Percentiles rank a stretch among this genome's conserved stretches.
phyloP scores from a whole-genome alignment of 2,888 invertebrate species.

The Parnassius smintheus region DNA sequence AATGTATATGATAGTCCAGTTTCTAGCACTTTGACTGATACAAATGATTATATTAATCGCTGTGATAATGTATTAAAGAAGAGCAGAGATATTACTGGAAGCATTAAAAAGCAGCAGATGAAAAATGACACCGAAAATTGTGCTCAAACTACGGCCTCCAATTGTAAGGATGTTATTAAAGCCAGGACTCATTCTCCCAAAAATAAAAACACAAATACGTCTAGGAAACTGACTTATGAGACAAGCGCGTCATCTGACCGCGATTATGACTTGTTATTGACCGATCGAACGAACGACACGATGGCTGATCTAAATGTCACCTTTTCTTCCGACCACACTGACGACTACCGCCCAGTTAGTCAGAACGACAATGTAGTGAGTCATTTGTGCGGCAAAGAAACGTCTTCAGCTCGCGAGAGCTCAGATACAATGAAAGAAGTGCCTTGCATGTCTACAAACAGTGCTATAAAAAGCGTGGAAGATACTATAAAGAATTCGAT shows the following conservation, averaged over 20 bases:
- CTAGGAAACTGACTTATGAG: slow-evolving; percentile 61
- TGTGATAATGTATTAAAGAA: slow-evolving; percentile 62
- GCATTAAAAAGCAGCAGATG: slow-evolving; percentile 49
- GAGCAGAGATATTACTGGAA: slow-evolving; percentile 60
- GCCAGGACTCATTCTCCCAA: slow-evolving; percentile 55
- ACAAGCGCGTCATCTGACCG: slow-evolving; percentile 57
- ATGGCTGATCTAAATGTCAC: slow-evolving; percentile 73
- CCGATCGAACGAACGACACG: slow-evolving; percentile 75
- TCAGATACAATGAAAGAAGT: slow-evolving; percentile 30
- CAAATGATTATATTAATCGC: slow-evolving; percentile 58
- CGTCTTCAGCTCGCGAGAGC: slow-evolving; percentile 36
- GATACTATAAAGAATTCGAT: slow-evolving; percentile 48
- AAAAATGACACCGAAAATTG: slow-evolving; percentile 26
- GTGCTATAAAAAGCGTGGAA: slow-evolving; percentile 46
- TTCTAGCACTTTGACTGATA: slow-evolving; percentile 54
- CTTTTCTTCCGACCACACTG: slow-evolving; percentile 66
- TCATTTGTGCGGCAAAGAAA: slow-evolving; percentile 34
- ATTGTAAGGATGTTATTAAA: slow-evolving; percentile 44
- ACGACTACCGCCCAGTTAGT: slow-evolving; percentile 42
- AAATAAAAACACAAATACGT: slow-evolving; percentile 38
- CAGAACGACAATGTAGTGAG: slow-evolving; percentile 30
- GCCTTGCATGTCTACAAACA: slow-evolving; percentile 41
- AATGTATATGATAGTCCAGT: slow-evolving; percentile 44
- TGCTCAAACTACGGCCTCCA: slow-evolving; percentile 33
- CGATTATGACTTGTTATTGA: slow-evolving; percentile 60